These are phyloP conservation scores for Menidia beryllina DNA, from an alignment of 2,113 vertebrate genomes.

Conservation along the genomic window DNA sequence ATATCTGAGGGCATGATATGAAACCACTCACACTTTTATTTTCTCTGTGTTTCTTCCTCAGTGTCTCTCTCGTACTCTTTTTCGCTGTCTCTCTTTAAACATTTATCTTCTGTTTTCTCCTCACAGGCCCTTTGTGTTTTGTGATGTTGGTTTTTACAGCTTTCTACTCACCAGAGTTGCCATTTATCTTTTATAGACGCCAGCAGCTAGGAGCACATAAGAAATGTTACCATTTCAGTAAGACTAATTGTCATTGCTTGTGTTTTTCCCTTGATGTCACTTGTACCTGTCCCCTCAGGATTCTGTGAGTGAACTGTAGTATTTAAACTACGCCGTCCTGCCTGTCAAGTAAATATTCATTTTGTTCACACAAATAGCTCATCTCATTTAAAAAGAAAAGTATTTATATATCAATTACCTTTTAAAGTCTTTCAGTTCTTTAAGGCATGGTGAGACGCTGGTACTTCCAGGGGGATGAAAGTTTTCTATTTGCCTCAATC, in stretches of 20 bases:
- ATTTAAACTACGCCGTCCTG: slow-evolving; percentile 39
- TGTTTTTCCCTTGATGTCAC: slow-evolving; percentile 69
- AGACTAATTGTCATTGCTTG: slow-evolving; percentile 76
- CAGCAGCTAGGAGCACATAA: slow-evolving; percentile 62
- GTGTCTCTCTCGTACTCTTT: slow-evolving; percentile 61
- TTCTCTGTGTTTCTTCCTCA: slow-evolving; percentile 79
- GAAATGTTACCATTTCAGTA: slow-evolving; percentile 68
- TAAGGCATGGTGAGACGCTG: slow-evolving; percentile 4
- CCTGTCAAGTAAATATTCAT: slow-evolving; percentile 27
- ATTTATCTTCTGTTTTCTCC: slow-evolving; percentile 88
- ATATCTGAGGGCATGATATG: slow-evolving; percentile 78
- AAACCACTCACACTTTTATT: slow-evolving; percentile 86
- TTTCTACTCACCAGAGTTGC: slow-evolving; percentile 77
- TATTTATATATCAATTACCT: slow-evolving; percentile 6
- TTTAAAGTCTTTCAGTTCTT: slow-evolving; percentile 6
- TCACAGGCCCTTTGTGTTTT: slow-evolving; percentile 81
- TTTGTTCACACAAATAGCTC: slow-evolving; percentile 23
- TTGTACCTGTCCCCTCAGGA: slow-evolving; percentile 56
- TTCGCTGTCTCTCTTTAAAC: slow-evolving; percentile 85
- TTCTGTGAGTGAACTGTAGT: slow-evolving; percentile 47
- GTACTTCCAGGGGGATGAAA: slow-evolving; percentile 28
- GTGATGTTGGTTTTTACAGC: slow-evolving; percentile 82
- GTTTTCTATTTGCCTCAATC: slow-evolving; percentile 47
- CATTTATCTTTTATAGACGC: slow-evolving; percentile 83
- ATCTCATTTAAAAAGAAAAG: slow-evolving; percentile 27